phyloP scores from a whole-genome alignment of 1,140 invertebrate genomes.

The Homarus americanus region DNA sequence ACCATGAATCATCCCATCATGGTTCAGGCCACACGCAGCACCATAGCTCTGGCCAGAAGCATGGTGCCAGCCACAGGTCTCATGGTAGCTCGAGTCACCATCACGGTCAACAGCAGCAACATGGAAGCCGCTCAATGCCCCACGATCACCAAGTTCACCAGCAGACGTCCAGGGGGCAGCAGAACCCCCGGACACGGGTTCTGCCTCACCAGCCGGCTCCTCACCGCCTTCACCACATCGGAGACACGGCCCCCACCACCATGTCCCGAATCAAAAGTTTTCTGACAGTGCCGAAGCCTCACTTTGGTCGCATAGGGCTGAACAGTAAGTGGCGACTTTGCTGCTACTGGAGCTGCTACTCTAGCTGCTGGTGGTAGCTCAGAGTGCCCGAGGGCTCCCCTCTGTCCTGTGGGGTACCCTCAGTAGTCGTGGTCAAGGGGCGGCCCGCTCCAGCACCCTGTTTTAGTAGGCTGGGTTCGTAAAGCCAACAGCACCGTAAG shows the following conservation, averaged over 20 bases:
- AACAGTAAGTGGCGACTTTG: slow-evolving; percentile 64
- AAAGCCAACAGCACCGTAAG: slow-evolving; percentile 67
- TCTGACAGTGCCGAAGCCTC: slow-evolving; percentile 60
- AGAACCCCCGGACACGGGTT: slow-evolving; percentile 30
- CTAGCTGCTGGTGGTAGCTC: slow-evolving; percentile 61
- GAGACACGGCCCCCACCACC: slow-evolving; percentile 31
- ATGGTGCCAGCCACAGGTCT: slow-evolving; percentile 17
- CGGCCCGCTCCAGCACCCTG: slow-evolving; percentile 51
- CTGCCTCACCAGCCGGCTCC: slow-evolving; percentile 44
- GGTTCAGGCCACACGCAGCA: slow-evolving; percentile 11
- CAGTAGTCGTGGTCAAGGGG: slow-evolving; percentile 54
- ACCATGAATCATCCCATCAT: slow-evolving; percentile 13
- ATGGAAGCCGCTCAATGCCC: slow-evolving; percentile 18
- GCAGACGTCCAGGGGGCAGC: slow-evolving; percentile 28
- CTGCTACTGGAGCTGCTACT: slow-evolving; percentile 35
- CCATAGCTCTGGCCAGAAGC: slow-evolving; percentile 35
- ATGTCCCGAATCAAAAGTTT: slow-evolving; percentile 66
- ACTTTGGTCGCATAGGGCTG: slow-evolving; percentile 45
- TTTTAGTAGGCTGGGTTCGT: slow-evolving; percentile 63
- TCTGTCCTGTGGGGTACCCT: slow-evolving; percentile 20
- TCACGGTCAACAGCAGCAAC: slow-evolving; percentile 3
- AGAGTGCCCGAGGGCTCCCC: slow-evolving; percentile 44
- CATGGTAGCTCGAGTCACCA: slow-evolving; percentile 40
- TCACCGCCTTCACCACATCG: slow-evolving; percentile 25
- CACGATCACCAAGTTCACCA: not conserved